Evolutionary conservation across 2,888 invertebrate species (phyloP).

Genomic region (Julus scanicus): DNA sequence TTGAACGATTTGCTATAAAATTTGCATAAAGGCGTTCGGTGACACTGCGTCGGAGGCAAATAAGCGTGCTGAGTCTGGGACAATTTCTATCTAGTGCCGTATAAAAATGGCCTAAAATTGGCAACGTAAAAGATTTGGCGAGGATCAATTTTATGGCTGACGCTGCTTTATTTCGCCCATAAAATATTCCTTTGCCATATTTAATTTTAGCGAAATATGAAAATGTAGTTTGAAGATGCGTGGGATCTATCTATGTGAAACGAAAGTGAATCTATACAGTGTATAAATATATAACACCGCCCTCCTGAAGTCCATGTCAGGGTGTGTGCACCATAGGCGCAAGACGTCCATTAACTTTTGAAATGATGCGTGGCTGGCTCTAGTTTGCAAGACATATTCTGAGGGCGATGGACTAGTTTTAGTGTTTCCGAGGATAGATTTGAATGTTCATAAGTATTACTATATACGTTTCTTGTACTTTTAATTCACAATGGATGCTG

Average conservation of each 20-base stretch:
- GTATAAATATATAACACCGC: background rate
- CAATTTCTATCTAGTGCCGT: background rate
- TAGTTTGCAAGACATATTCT: too few species aligned
- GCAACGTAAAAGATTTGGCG: constrained; percentile 21
- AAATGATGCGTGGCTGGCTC: too few species aligned
- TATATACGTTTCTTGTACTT: too few species aligned
- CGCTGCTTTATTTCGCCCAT: constrained; percentile 33
- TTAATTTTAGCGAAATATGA: constrained; percentile 19
- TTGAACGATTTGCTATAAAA: constrained; percentile 22
- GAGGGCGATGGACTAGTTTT: too few species aligned
- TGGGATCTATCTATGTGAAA: too few species aligned
- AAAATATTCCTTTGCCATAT: constrained; percentile 22
- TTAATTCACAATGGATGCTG: too few species aligned
- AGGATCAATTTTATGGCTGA: background rate
- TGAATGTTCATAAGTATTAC: too few species aligned
- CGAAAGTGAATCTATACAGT: background rate
- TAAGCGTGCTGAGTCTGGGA: background rate
- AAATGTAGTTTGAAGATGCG: background rate
- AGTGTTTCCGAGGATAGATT: too few species aligned
- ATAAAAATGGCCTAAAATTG: background rate
- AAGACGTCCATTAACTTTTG: background rate
- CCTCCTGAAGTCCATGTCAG: background rate
- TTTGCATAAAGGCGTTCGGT: constrained; percentile 2
- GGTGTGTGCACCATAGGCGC: background rate
- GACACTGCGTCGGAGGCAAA: background rate